Percentiles rank a stretch among this genome's conserved stretches.
phyloP scores from a whole-genome alignment of 2,888 invertebrate genomes.

The Cheiracanthium punctorium region DNA sequence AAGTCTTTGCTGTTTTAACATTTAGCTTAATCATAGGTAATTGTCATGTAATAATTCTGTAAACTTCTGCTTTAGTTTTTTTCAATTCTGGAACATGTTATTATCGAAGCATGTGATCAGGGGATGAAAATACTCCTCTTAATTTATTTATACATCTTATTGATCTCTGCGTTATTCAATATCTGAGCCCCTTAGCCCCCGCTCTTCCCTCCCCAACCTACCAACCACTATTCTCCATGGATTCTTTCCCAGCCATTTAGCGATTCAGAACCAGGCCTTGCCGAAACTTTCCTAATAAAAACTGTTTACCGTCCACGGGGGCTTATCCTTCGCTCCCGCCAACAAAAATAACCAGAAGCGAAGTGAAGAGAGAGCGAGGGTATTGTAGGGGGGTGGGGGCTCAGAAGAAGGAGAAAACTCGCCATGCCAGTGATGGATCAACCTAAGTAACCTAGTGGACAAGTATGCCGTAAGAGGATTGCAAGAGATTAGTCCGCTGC shows the following conservation, averaged over 20 bases:
- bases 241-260: slow-evolving; percentile 1
- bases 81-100: no score
- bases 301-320: slow-evolving; percentile 15
- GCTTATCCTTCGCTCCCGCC: slow-evolving; percentile 17
- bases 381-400: not conserved
- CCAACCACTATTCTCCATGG: not conserved
- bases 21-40: no score
- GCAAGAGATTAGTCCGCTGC: slow-evolving; percentile 36
- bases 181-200: not conserved
- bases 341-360: slow-evolving; percentile 15
- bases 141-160: not conserved
- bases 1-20: no score
- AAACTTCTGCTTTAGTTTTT: no score
- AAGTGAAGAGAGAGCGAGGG: not conserved
- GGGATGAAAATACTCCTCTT: no score
- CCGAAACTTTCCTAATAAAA: slow-evolving; percentile 15
- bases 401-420: not conserved
- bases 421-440: slow-evolving; percentile 25
- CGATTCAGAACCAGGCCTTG: slow-evolving; percentile 5
- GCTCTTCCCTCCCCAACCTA: not conserved
- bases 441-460: slow-evolving; percentile 52
- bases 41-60: no score
- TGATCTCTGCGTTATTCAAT: not conserved
- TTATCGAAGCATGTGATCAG: no score
- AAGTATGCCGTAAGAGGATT: slow-evolving; percentile 53